phyloP scores from a whole-genome alignment of 2,888 invertebrate genomes.

The Acrobasis repandana region DNA sequence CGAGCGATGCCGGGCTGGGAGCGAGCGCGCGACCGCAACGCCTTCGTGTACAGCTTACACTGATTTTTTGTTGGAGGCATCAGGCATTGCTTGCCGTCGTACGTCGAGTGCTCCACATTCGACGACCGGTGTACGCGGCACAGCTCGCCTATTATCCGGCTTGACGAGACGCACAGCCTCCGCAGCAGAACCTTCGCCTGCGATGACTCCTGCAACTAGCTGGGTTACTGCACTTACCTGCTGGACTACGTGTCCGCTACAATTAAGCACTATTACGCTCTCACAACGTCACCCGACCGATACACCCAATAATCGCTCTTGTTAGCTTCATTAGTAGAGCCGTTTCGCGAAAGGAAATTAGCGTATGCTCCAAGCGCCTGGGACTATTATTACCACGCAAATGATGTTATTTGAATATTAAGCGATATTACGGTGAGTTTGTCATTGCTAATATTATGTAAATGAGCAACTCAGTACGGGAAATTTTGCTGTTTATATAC shows the following conservation, averaged over 20 bases:
- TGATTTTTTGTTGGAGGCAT: constrained; percentile 82
- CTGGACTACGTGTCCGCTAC: constrained; percentile 60
- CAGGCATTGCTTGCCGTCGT: constrained; percentile 51
- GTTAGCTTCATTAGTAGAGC: constrained; percentile 50
- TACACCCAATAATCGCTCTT: constrained; percentile 57
- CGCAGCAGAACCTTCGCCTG: constrained; percentile 45
- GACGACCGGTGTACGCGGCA: constrained; percentile 74
- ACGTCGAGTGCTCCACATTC: constrained; percentile 76
- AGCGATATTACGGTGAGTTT: constrained; percentile 29
- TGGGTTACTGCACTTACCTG: constrained; percentile 65
- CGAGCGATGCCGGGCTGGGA: constrained; percentile 34
- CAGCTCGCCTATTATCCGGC: constrained; percentile 60
- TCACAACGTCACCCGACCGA: constrained; percentile 49
- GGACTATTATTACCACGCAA: constrained; percentile 31
- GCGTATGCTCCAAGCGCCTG: constrained; percentile 25
- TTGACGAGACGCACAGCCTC: constrained; percentile 44
- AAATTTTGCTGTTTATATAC: constrained; percentile 23
- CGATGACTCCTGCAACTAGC: constrained; percentile 55
- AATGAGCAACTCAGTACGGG: constrained; percentile 22
- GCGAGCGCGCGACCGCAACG: constrained; percentile 71
- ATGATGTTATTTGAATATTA: constrained; percentile 33
- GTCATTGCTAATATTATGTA: constrained; percentile 29
- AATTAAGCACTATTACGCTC: constrained; percentile 62
- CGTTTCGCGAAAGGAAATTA: constrained; percentile 31
- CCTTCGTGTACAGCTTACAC: constrained; percentile 75